Percentiles rank a stretch among this genome's conserved stretches.
These are phyloP conservation scores for Sinelater perroti DNA, from an alignment of 2,888 invertebrate species.

Conservation along the genomic window DNA sequence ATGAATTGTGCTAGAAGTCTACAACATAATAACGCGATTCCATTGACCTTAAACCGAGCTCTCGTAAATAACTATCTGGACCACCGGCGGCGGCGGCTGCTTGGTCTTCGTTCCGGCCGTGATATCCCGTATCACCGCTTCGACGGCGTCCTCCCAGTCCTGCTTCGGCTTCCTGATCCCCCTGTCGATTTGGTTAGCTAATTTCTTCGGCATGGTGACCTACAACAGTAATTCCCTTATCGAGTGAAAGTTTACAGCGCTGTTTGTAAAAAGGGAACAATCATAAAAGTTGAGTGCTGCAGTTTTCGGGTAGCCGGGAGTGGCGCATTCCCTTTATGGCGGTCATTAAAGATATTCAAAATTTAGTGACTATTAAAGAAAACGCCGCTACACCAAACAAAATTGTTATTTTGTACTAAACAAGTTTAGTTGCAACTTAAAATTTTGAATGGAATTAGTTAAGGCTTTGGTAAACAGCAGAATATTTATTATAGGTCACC, in stretches of 20 bases:
- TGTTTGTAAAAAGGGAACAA: not conserved
- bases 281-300: no score
- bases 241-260: not conserved
- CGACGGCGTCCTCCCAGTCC: constrained; percentile 80
- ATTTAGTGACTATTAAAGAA: no score
- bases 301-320: no score
- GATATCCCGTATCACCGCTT: constrained; percentile 78
- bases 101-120: constrained; percentile 65
- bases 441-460: no score
- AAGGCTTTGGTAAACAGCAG: no score
- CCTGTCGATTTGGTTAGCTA: constrained; percentile 50
- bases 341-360: no score
- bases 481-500: no score
- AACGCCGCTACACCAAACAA: no score
- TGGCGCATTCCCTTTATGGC: no score
- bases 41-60: constrained; percentile 73
- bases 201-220: constrained; percentile 76
- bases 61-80: constrained; percentile 88
- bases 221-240: no score
- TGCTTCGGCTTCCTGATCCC: constrained; percentile 65
- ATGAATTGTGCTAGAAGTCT: constrained; percentile 1
- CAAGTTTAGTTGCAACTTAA: no score
- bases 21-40: constrained; percentile 2
- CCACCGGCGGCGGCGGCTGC: constrained; percentile 67
- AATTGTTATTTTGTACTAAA: no score